Evolutionary conservation across 2,113 vertebrate genomes (phyloP).

Genomic region (Speoplatyrhinus poulsoni): DNA sequence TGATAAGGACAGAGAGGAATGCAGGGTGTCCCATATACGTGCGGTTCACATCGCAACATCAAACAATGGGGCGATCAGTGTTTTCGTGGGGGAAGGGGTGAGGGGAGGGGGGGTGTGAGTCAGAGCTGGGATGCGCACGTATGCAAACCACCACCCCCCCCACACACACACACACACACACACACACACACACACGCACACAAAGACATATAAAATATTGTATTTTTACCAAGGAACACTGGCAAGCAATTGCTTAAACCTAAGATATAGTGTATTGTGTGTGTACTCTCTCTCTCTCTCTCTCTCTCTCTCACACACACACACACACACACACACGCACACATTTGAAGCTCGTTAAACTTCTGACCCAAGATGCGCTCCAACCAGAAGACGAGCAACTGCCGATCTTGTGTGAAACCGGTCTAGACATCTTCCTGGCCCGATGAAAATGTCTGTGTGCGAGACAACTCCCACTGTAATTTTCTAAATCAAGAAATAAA

Average conservation of each 20-base stretch:
- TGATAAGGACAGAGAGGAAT: conserved; percentile 32
- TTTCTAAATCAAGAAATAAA: conserved; percentile 49
- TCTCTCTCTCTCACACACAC: too few species aligned
- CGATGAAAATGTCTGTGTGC: conserved; percentile 5
- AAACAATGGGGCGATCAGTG: conserved; percentile 65
- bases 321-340: conserved; percentile 13
- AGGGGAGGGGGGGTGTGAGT: conserved; percentile 38
- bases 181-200: conserved; percentile 9
- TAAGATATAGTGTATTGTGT: too few species aligned
- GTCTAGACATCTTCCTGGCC: conserved; percentile 34
- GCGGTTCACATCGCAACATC: conserved; percentile 48
- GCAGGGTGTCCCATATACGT: conserved; percentile 57
- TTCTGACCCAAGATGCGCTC: conserved; percentile 52
- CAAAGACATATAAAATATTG: background rate
- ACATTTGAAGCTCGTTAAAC: conserved; percentile 74
- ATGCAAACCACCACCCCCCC: conserved; percentile 35
- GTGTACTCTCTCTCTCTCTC: background rate
- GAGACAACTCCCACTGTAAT: conserved; percentile 21
- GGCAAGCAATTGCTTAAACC: too few species aligned
- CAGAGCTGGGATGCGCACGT: conserved; percentile 52
- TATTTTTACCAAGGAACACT: too few species aligned
- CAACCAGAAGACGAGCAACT: conserved; percentile 45
- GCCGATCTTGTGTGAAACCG: conserved; percentile 31
- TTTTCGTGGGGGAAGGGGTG: conserved; percentile 28
- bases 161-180: conserved; percentile 10